A percentile compares a stretch with the other conserved stretches of the same genome.
Conservation (phyloP, 2,113 vertebrate genomes). For the Falcunculus frontatus region DNA sequence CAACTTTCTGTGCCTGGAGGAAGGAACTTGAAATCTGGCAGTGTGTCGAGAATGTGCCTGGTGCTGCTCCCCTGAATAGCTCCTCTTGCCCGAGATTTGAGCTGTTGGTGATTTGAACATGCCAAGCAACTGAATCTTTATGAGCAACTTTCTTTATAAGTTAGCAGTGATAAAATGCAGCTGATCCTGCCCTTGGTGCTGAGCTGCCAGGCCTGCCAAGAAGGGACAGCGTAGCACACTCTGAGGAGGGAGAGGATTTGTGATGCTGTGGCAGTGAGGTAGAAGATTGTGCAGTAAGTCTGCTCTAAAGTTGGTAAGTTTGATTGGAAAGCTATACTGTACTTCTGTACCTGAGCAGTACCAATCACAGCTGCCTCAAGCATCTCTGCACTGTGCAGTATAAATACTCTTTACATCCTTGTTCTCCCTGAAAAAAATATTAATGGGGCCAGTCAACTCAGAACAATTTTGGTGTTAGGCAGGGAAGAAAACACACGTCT, state of each 20-base stretch:
- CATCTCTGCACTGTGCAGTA: not conserved
- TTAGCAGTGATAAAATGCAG: not conserved
- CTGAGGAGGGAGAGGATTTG: not conserved
- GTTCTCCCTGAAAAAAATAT: not conserved
- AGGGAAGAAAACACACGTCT: not conserved
- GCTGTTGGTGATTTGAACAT: not conserved
- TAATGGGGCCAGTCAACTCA: not conserved
- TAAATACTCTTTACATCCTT: not conserved
- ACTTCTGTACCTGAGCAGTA: not conserved
- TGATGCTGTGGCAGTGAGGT: not conserved
- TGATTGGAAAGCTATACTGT: not conserved
- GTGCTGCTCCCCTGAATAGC: not conserved
- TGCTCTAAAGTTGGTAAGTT: not conserved
- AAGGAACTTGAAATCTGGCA: not conserved
- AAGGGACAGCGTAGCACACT: rapidly evolving
- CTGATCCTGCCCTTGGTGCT: not conserved
- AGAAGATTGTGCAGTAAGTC: not conserved
- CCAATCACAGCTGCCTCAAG: not conserved
- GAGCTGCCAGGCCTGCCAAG: not conserved
- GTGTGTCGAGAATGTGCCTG: not conserved
- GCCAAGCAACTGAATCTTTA: not conserved
- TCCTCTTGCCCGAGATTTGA: not conserved
- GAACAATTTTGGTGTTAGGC: not conserved
- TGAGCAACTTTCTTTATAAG: not conserved
- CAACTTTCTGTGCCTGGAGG: not conserved